Evolutionary conservation across 2,113 vertebrate species (phyloP).

Genomic region (Mionectes macconnelli): DNA sequence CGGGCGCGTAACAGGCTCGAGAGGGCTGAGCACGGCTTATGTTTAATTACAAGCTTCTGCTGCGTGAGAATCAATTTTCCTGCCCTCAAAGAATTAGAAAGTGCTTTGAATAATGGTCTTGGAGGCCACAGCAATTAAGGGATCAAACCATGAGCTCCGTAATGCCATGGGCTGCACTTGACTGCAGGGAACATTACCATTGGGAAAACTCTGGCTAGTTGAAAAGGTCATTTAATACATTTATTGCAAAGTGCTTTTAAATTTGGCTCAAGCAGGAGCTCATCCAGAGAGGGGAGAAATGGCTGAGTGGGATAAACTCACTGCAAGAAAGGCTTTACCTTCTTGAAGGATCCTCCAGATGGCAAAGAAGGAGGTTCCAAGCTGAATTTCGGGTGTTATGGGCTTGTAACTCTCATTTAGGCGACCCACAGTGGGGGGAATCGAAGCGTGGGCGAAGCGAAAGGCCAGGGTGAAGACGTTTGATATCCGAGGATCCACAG

Average conservation of each 20-base stretch:
- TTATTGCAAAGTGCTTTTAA: background rate
- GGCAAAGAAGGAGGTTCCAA: conserved; percentile 81
- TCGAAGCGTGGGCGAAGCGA: conserved; percentile 84
- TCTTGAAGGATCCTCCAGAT: conserved; percentile 85
- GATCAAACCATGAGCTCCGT: background rate
- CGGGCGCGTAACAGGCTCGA: background rate
- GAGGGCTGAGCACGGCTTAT: background rate
- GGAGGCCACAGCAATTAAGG: background rate
- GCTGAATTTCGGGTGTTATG: conserved; percentile 63
- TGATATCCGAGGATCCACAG: conserved; percentile 81
- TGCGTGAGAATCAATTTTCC: background rate
- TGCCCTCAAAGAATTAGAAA: background rate
- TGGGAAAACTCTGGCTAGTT: background rate
- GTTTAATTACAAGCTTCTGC: background rate
- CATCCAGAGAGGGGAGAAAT: background rate
- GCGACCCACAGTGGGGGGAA: conserved; percentile 79
- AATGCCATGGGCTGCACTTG: background rate
- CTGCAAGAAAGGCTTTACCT: conserved; percentile 67
- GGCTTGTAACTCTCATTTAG: conserved; percentile 72
- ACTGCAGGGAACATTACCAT: background rate
- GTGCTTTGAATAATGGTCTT: background rate
- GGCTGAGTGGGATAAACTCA: background rate
- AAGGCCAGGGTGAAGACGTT: conserved; percentile 88
- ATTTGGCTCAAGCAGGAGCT: background rate
- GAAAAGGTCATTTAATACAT: background rate